A percentile compares a stretch with the other conserved stretches of the same genome.
Evolutionary conservation across 2,888 invertebrate species (phyloP).

Genomic region (Thymelicus lineola): DNA sequence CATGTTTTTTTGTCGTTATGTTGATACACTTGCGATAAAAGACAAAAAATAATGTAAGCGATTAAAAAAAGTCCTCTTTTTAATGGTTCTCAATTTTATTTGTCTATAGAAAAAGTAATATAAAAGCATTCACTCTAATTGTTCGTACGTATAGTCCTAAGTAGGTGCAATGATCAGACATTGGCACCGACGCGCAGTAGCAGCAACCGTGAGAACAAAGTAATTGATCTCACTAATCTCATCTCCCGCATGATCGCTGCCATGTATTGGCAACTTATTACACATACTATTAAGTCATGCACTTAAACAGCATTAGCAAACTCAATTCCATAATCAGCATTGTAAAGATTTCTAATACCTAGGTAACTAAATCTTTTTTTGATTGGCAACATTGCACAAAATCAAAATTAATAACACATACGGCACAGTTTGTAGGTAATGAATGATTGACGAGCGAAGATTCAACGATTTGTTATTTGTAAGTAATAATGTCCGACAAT

Average conservation of each 20-base stretch:
- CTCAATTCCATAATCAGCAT: conserved; percentile 24
- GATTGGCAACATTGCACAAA: conserved; percentile 26
- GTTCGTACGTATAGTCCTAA: conserved; percentile 1
- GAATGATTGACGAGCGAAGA: conserved; percentile 9
- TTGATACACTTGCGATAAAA: too few species aligned
- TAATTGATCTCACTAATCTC: conserved; percentile 78
- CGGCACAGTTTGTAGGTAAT: not conserved
- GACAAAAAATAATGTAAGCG: too few species aligned
- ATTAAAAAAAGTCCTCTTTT: too few species aligned
- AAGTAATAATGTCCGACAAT: too few species aligned
- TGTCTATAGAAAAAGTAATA: too few species aligned
- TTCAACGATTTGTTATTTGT: conserved; percentile 2
- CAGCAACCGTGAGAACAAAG: conserved; percentile 71
- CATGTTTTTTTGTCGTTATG: too few species aligned
- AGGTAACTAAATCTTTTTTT: conserved; percentile 31
- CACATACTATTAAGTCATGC: conserved; percentile 30
- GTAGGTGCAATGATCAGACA: conserved; percentile 18
- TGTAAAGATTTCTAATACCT: conserved; percentile 24
- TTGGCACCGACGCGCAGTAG: conserved; percentile 49
- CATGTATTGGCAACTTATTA: conserved; percentile 31
- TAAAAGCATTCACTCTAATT: conserved; percentile 1
- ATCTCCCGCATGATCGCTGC: conserved; percentile 54
- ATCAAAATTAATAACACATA: conserved; percentile 7
- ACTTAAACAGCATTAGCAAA: conserved; percentile 30
- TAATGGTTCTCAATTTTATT: too few species aligned